A percentile compares a stretch with the other conserved stretches of the same genome.
These are phyloP conservation scores for Pelochelys cantorii DNA, from an alignment of 2,797 vertebrate species.

Conservation along the genomic window DNA sequence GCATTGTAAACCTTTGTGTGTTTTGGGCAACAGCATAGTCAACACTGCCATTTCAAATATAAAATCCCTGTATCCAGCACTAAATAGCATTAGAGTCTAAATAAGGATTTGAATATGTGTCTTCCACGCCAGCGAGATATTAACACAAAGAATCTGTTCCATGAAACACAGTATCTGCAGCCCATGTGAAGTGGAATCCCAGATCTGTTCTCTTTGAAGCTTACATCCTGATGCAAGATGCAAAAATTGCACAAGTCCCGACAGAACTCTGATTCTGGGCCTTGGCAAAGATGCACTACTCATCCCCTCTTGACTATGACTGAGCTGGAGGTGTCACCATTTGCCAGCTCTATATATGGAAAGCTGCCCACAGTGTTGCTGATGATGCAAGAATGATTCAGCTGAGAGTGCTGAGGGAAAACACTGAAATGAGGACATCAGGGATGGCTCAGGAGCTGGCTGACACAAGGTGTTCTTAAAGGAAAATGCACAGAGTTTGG, in stretches of 20 bases:
- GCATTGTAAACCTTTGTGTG: slow-evolving; percentile 65
- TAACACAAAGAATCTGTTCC: slow-evolving; percentile 63
- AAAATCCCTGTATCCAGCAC: slow-evolving; percentile 62
- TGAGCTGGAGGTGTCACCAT: not conserved
- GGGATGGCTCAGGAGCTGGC: slow-evolving; percentile 9
- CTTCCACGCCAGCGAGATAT: slow-evolving; percentile 9
- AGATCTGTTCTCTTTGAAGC: slow-evolving; percentile 39
- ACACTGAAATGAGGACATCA: not conserved
- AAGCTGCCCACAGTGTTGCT: not conserved
- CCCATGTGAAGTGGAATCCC: not conserved
- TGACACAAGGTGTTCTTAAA: not conserved
- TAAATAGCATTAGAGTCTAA: slow-evolving; percentile 67
- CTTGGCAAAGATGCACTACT: not conserved
- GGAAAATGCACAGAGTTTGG: not conserved
- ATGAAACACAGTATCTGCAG: slow-evolving; percentile 29
- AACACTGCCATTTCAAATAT: slow-evolving; percentile 57
- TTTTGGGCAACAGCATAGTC: slow-evolving; percentile 65
- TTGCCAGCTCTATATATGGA: not conserved
- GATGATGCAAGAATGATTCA: slow-evolving; percentile 15
- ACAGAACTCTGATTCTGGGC: not conserved
- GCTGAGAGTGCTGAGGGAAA: not conserved
- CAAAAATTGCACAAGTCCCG: not conserved
- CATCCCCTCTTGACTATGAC: rapidly evolving
- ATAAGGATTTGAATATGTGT: slow-evolving; percentile 72
- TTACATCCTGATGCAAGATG: slow-evolving; percentile 52